Percentiles rank a stretch among this genome's conserved stretches.
Evolutionary conservation across 2,888 invertebrate species (phyloP).

Genomic region (Campoplex capitator): DNA sequence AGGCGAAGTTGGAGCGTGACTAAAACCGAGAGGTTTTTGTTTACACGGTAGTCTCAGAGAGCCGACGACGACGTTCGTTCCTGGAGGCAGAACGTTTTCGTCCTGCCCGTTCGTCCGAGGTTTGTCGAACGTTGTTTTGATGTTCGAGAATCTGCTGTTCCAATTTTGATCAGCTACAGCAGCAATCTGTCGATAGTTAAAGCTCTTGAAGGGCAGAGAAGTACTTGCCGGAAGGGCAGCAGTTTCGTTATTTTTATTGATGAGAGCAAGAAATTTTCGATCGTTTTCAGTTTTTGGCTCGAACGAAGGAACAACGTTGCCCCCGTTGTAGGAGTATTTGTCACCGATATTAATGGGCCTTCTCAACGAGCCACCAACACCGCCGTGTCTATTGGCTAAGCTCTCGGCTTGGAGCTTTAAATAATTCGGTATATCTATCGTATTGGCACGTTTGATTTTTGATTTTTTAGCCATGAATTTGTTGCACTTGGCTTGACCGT

Average conservation of each 20-base stretch:
- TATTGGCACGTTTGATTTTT: slow-evolving; percentile 94
- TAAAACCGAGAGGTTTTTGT: slow-evolving; percentile 73
- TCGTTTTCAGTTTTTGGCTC: slow-evolving; percentile 94
- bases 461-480: slow-evolving; percentile 88
- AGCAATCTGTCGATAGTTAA: slow-evolving; percentile 75
- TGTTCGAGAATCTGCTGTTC: slow-evolving; percentile 93
- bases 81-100: not conserved
- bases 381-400: slow-evolving; percentile 73
- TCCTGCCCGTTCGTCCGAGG: slow-evolving; percentile 61
- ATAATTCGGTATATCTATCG: slow-evolving; percentile 93
- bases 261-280: slow-evolving; percentile 92
- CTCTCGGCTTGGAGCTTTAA: slow-evolving; percentile 81
- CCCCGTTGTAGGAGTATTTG: slow-evolving; percentile 82
- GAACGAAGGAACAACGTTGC: slow-evolving; percentile 88
- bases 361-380: slow-evolving; percentile 84
- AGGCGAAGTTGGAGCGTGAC: slow-evolving; percentile 81
- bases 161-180: slow-evolving; percentile 87
- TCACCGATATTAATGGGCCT: slow-evolving; percentile 87
- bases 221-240: slow-evolving; percentile 67
- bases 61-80: slow-evolving; percentile 61
- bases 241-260: slow-evolving; percentile 90
- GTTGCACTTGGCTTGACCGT: slow-evolving; percentile 70
- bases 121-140: slow-evolving; percentile 93
- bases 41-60: slow-evolving; percentile 60
- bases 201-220: slow-evolving; percentile 76